A percentile compares a stretch with the other conserved stretches of the same genome.
Evolutionary conservation across 2,888 invertebrate species (phyloP).

Genomic region (Meiosimyza decipiens): DNA sequence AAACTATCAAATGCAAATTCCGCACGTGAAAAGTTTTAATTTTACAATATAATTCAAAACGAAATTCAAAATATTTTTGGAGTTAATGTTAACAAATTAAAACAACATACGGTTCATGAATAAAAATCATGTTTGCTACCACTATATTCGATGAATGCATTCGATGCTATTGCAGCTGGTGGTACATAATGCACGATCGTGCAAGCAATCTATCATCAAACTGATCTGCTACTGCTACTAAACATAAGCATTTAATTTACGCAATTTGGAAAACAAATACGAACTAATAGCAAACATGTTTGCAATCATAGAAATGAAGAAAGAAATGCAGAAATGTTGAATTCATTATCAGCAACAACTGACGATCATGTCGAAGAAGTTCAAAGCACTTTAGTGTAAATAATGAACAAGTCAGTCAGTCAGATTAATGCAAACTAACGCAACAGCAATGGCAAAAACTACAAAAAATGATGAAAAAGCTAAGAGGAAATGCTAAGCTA

Average conservation of each 20-base stretch:
- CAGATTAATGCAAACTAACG: neutral
- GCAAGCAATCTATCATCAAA: constrained; percentile 9
- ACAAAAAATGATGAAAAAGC: constrained; percentile 37
- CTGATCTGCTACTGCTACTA: neutral
- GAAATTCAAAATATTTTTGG: too few species aligned
- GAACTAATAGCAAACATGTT: constrained; percentile 61
- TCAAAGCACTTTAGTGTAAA: constrained; percentile 59
- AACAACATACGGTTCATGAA: too few species aligned
- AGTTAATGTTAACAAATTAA: too few species aligned
- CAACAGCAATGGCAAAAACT: neutral
- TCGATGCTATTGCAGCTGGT: neutral
- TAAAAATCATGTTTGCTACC: too few species aligned
- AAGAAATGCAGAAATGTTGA: constrained; percentile 49
- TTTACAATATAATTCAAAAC: too few species aligned
- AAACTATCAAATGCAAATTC: too few species aligned
- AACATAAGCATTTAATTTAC: constrained; percentile 8
- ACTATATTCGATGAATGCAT: neutral
- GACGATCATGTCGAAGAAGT: constrained; percentile 54
- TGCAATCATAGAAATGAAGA: constrained; percentile 41
- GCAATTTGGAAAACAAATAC: constrained; percentile 40
- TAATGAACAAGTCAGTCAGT: constrained; percentile 44
- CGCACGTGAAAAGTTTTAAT: too few species aligned
- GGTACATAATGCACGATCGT: neutral
- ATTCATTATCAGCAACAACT: constrained; percentile 61
- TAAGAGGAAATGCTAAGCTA: constrained; percentile 15